These are phyloP conservation scores for Muntiacus muntjak DNA, from an alignment of 2,113 vertebrate genomes.

Conservation along the genomic window DNA sequence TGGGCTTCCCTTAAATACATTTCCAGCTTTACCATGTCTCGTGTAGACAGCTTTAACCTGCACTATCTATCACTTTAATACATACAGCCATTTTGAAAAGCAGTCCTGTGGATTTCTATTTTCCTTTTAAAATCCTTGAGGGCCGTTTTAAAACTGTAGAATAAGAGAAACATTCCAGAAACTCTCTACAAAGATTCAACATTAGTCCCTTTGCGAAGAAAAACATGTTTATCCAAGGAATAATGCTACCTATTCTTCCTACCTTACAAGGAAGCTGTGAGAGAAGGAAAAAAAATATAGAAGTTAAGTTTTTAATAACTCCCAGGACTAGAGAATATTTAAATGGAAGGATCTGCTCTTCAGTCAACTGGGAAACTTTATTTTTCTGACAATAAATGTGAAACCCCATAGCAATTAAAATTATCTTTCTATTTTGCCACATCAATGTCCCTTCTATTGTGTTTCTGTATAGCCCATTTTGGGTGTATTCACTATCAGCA, in stretches of 20 bases:
- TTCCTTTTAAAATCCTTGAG: neutral
- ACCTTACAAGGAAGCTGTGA: neutral
- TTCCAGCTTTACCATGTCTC: neutral
- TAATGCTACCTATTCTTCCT: neutral
- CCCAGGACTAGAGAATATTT: slow-evolving; percentile 2
- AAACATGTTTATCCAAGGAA: neutral
- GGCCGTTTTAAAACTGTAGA: neutral
- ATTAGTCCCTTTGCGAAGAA: neutral
- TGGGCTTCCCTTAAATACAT: neutral
- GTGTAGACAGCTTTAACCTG: neutral
- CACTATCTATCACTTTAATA: neutral
- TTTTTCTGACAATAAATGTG: slow-evolving; percentile 24
- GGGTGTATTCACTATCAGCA: neutral
- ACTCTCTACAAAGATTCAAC: neutral
- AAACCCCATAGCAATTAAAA: slow-evolving; percentile 55
- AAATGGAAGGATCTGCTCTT: slow-evolving; percentile 39
- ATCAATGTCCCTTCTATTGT: slow-evolving; percentile 23
- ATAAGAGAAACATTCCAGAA: neutral
- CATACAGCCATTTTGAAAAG: neutral
- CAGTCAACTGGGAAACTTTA: neutral
- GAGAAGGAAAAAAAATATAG: neutral
- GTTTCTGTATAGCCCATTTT: neutral
- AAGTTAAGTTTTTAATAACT: slow-evolving; percentile 4
- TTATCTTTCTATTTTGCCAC: slow-evolving; percentile 40
- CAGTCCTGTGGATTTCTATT: neutral